These are phyloP conservation scores for Tricholauxania praeusta DNA, from an alignment of 2,888 invertebrate genomes.

Conservation along the genomic window DNA sequence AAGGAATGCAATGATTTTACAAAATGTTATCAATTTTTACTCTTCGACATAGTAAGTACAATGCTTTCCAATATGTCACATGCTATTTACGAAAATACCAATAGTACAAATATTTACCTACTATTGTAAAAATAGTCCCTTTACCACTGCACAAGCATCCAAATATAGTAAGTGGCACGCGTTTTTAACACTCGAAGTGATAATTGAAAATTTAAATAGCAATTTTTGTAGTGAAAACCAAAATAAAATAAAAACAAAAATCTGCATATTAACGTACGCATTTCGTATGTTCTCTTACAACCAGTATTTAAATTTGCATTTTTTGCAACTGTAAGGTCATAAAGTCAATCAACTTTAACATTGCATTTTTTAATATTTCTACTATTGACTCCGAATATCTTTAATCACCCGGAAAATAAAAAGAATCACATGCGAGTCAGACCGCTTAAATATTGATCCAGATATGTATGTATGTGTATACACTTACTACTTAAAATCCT, in stretches of 20 bases:
- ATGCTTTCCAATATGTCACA: no score
- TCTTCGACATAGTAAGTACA: no score
- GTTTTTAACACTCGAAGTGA: not conserved
- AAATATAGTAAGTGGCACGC: constrained; percentile 15
- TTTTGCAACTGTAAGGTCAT: constrained; percentile 53
- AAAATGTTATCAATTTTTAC: no score
- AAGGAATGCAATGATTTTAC: no score
- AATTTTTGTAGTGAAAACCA: constrained; percentile 1
- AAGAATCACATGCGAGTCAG: constrained; percentile 44
- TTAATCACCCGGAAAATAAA: no score
- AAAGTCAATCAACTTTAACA: constrained; percentile 58
- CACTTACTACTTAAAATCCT: constrained; percentile 27
- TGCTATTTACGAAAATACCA: no score
- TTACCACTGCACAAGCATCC: no score
- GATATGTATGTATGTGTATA: no score
- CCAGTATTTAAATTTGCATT: not conserved
- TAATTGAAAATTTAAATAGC: constrained; percentile 26
- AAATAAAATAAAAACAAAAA: constrained; percentile 23
- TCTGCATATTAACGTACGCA: not conserved
- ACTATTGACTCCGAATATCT: no score
- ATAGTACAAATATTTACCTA: no score
- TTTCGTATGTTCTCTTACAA: not conserved
- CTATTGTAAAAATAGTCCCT: no score
- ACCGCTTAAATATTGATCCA: no score
- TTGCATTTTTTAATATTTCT: constrained; percentile 25